Base-by-base conservation (phyloP, 2,113 vertebrate species). In the Paratilapia polleni region DNA sequence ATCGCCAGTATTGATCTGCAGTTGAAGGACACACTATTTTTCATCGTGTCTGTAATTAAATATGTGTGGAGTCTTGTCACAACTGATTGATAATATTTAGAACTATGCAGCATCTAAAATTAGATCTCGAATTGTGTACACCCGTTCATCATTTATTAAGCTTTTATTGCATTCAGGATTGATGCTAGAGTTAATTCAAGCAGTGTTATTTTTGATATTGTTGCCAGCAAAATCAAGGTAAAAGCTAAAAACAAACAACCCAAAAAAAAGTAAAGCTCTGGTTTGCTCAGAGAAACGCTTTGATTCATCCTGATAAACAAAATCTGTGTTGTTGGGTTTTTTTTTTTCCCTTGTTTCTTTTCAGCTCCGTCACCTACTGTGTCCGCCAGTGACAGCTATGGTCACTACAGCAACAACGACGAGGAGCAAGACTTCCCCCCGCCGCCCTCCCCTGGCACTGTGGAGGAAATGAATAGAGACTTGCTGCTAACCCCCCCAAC, bases 391-490 rank as follows among this genome's bases (percentile, higher is more conserved):
- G 91, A 88, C 31, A 60, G 19, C 84, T 68, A 88, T 56, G 38
- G 62, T 79, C 74, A 86, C 86, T 86, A 93, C 82, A 19, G 84
- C 87, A 84, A 90, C 38, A 19, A 68, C 4, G 64, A 89, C 0
- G 88, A 89, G 8, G 80, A 91, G 34, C 31, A 84, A 1, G 77
- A 78, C 77, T 95, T 94, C 78, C 92, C 91, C 5, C 85, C 81
- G 0, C 91, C 91, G 2, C 91, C 94, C 0, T 94, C 93, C 1
- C 87, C 85, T 1, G 54, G 68, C 8, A 14, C 91, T 1, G 68
- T 89, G 88, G 87, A 92, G 58, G 82, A 92, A 66, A 92, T 94
- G 60, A 93, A 78, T 28, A 73, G 89, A 80, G 82, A 89, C 8
- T 66, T 83, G 5, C 4, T 41, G 1, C n/a, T 8, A 7, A 73